phyloP scores from a whole-genome alignment of 2,888 invertebrate genomes.

The Pseudococcus longispinus region DNA sequence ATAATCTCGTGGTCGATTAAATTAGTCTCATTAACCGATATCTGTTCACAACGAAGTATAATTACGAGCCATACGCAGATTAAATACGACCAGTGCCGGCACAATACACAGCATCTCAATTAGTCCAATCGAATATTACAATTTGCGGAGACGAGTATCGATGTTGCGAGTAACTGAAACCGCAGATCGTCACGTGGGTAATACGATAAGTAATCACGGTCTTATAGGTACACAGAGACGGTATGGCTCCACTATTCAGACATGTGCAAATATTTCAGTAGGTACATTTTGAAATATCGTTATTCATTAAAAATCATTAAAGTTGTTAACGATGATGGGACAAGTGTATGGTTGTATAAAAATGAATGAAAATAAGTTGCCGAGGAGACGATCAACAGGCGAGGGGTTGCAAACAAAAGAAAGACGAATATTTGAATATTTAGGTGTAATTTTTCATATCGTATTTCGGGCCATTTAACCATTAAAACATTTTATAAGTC shows the following conservation, averaged over 20 bases:
- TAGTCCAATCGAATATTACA: background rate
- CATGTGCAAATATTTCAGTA: background rate
- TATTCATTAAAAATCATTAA: background rate
- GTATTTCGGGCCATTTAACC: background rate
- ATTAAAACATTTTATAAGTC: slow-evolving; percentile 15
- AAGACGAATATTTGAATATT: background rate
- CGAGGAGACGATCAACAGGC: no score
- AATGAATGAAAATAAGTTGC: background rate
- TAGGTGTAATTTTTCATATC: background rate
- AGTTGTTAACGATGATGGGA: no score
- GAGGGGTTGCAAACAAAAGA: no score
- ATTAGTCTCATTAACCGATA: no score
- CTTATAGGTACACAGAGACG: background rate
- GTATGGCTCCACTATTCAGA: background rate
- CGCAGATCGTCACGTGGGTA: background rate
- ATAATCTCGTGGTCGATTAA: no score
- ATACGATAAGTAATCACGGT: background rate
- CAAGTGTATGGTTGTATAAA: no score
- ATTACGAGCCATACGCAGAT: no score
- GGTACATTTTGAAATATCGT: background rate
- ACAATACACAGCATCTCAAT: slow-evolving; percentile 23
- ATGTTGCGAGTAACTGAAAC: slow-evolving; percentile 1
- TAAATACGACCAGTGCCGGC: background rate
- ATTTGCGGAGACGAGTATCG: background rate
- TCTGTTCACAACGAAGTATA: no score